A percentile compares a stretch with the other conserved stretches of the same genome.
phyloP scores from a whole-genome alignment of 2,797 vertebrate genomes.

The Anniella stebbinsi region DNA sequence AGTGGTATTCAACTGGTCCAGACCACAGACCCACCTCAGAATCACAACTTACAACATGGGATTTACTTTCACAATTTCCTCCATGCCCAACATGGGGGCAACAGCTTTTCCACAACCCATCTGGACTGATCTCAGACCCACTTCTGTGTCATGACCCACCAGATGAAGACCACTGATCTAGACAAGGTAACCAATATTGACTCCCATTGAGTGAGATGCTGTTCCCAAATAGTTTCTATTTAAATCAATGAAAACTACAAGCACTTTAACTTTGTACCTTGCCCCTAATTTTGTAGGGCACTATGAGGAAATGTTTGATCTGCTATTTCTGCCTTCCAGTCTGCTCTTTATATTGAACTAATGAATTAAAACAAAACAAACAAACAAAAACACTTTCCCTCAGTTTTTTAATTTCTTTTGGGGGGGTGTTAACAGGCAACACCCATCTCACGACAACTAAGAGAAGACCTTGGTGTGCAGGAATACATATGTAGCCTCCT shows the following conservation, averaged over 20 bases:
- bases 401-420: too few species aligned
- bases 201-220: neutral
- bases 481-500: constrained; percentile 58
- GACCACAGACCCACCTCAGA: too few species aligned
- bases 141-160: too few species aligned
- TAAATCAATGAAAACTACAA: neutral
- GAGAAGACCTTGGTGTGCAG: constrained; percentile 26
- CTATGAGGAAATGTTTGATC: neutral
- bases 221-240: neutral
- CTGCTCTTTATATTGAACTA: neutral
- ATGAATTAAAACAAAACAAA: neutral
- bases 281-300: too few species aligned
- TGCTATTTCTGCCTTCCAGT: neutral
- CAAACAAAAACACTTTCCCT: neutral
- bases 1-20: neutral
- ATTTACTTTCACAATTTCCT: too few species aligned
- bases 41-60: too few species aligned
- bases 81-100: too few species aligned
- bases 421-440: constrained; percentile 39
- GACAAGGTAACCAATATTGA: neutral
- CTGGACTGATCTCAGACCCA: too few species aligned
- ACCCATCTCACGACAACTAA: constrained; percentile 5
- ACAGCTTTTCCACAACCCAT: too few species aligned
- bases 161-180: too few species aligned
- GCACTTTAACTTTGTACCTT: neutral